Evolutionary conservation across 2,888 invertebrate species (phyloP), one percentile per base, ranked within the genome.

Genomic region (Rotaria sp.): DNA sequence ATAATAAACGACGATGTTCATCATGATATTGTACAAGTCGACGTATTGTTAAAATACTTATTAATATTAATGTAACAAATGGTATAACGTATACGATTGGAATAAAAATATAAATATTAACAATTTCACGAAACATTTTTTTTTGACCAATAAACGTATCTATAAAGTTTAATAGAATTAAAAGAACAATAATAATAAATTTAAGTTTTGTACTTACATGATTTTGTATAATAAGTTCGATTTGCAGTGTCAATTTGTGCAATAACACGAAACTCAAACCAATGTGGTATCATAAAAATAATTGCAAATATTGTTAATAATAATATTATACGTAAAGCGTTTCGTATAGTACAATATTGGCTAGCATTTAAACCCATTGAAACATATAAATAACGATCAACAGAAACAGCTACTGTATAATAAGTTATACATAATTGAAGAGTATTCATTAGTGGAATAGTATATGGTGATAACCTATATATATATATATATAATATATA

Each of bases 381-480:
- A 45, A 80, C 24, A 80, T 80, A 45, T 80, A 80, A 80, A 45
- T 45, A 80, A 13, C 80, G 80, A 80, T 80, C 80, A n/a, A 45
- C 45, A 11, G 80, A 80, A 11, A 80, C 80, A 45, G 80, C 80
- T 15, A 80, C 80, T 26, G 80, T 80, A n/a, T 80, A 80, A n/a
- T 45, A 80, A 45, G 45, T 80, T 13, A 45, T 45, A n/a, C 80
- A 80, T 45, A 80, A n/a, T 45, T 80, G 45, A 45, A 80, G 45
- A 45, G 80, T 80, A 80, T 80, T 80, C 80, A 80, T 80, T 4
- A 45, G 11, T 7, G 80, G 80, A 45, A 80, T 80, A 2, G 26
- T 45, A 21, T 45, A 80, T 45, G 80, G 80, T 45, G 80, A 80
- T 80, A 45, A 45, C 45, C 80, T 80, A 80, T 80, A 45, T 13